These are phyloP conservation scores for Rhinogobius similis DNA, from an alignment of 2,113 vertebrate genomes.

Conservation along the genomic window DNA sequence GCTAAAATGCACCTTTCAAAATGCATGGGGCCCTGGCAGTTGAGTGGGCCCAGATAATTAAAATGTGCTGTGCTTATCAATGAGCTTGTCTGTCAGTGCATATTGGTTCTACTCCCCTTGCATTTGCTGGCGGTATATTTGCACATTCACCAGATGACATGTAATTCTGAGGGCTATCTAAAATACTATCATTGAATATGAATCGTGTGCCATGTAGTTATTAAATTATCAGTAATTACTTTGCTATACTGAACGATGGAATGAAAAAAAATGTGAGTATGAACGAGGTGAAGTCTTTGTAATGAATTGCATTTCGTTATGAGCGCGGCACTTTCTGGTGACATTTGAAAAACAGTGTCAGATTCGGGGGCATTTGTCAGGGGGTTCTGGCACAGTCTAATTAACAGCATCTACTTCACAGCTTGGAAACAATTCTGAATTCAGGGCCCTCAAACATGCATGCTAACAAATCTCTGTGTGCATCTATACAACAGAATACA, in stretches of 20 bases:
- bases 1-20: constrained; percentile 14
- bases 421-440: constrained; percentile 36
- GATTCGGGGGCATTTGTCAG: constrained; percentile 66
- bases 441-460: constrained; percentile 4
- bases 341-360: constrained; percentile 76
- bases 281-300: constrained; percentile 49
- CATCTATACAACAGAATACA: constrained; percentile 13
- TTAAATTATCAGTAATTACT: constrained; percentile 57
- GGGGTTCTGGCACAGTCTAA: constrained; percentile 61
- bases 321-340: constrained; percentile 59
- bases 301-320: constrained; percentile 58
- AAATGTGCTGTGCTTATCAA: constrained; percentile 16
- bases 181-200: constrained; percentile 24
- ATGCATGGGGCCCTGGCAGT: constrained; percentile 17
- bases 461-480: constrained; percentile 2
- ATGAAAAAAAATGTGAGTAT: background rate
- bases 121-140: constrained; percentile 24
- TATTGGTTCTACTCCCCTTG: constrained; percentile 20
- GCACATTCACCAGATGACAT: constrained; percentile 20
- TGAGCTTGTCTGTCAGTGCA: constrained; percentile 14
- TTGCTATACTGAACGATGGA: constrained; percentile 10
- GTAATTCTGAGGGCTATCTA: constrained; percentile 30
- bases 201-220: constrained; percentile 39
- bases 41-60: constrained; percentile 2
- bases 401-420: constrained; percentile 56